Evolutionary conservation across 2,113 vertebrate genomes (phyloP).

Genomic region (Nerophis ophidion): DNA sequence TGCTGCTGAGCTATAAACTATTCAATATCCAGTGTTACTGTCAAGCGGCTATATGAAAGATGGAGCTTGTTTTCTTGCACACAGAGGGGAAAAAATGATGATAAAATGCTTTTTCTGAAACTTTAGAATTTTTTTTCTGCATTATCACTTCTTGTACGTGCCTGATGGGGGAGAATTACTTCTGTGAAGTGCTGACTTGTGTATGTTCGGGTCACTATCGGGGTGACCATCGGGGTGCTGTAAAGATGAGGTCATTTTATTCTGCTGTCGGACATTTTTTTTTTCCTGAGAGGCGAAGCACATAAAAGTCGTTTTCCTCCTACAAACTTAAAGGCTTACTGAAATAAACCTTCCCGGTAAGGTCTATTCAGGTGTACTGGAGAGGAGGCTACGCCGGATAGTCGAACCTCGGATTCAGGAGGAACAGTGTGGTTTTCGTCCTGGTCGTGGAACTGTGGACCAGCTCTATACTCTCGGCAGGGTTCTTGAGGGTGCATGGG

Average conservation of each 20-base stretch:
- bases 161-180: slow-evolving; percentile 49
- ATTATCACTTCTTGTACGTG: slow-evolving; percentile 47
- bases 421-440: too few species aligned
- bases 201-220: slow-evolving; percentile 57
- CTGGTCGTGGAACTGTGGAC: too few species aligned
- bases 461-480: too few species aligned
- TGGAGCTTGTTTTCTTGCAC: slow-evolving; percentile 32
- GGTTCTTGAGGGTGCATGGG: too few species aligned
- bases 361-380: too few species aligned
- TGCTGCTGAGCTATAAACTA: slow-evolving; percentile 28
- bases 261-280: slow-evolving; percentile 72
- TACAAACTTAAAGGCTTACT: not conserved
- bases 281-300: slow-evolving; percentile 33
- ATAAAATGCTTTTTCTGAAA: slow-evolving; percentile 22
- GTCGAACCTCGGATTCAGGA: too few species aligned
- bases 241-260: slow-evolving; percentile 73
- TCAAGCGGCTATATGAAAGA: slow-evolving; percentile 46
- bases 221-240: slow-evolving; percentile 52
- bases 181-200: slow-evolving; percentile 69
- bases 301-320: slow-evolving; percentile 6
- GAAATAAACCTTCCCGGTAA: too few species aligned
- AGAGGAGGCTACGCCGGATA: too few species aligned
- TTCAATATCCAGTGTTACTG: slow-evolving; percentile 48
- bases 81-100: slow-evolving; percentile 19
- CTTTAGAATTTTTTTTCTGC: slow-evolving; percentile 35